Evolutionary conservation across 2,888 invertebrate species (phyloP), one percentile per base, ranked within the genome.

Genomic region (Flexamia atlantica): DNA sequence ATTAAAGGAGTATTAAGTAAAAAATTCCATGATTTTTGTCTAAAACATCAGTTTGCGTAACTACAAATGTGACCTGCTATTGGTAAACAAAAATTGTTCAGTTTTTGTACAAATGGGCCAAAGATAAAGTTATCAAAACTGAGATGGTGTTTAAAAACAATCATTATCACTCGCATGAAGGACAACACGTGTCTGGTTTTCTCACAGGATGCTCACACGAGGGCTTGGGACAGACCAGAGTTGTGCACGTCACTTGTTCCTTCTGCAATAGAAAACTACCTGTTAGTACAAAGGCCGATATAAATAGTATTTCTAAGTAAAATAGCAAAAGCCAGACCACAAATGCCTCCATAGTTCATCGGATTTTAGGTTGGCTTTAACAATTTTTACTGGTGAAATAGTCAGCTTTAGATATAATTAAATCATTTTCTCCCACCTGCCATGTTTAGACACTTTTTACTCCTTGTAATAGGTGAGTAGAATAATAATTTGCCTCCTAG

Each of bases 241-340:
- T 90, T 84, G 90, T 89, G 84, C 92, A 92, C 46, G 90, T 91
- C 5, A 92, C 89, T 87, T 91, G 91, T 20, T 89, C 90, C 83
- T 90, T 90, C 89, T 89, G 86, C 36, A 87, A 86, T 9, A 84
- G 57, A 76, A 84, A 82, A 7, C 36, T 36, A 7, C 4, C 9
- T 36, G 36, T 36, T 57, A 68, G 17, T 53, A 17, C 53, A 4
- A 81, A 80, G 17, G 20, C 4, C 10, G 17, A 40, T 28, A n/a
- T 84, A 9, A 14, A 84, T 10, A 12, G 68, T 23, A 7, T 7
- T 20, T 68, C 17, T 68, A 9, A 7, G 10, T 25, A 68, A 68
- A 32, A 68, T 72, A 72, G 32, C 12, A 30, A 30, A 30, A 17
- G 72, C 20, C 32, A n/a, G n/a, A n/a, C n/a, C n/a, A n/a, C n/a